Base-by-base conservation (phyloP, 1,140 invertebrate species). In the Babylonia areolata region DNA sequence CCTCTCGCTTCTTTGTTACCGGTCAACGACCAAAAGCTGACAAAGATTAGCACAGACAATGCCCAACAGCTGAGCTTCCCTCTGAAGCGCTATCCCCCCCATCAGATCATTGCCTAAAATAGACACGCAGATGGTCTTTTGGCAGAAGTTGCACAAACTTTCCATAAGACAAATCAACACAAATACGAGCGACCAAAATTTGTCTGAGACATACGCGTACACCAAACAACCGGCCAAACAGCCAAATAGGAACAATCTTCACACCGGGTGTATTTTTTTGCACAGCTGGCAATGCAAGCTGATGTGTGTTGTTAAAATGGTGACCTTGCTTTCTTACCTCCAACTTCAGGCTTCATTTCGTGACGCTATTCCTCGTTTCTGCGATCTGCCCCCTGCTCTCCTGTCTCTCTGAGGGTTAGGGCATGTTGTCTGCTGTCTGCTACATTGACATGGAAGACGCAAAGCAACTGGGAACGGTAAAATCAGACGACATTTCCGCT, bases 301-400 rank as follows among this genome's bases (percentile, higher is more conserved):
- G 71, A 31, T 73, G 28, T 64, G 58, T 64, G 31, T 77, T 77
- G 75, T 77, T 40, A 77, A 77, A 77, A 77, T 77, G 75, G 75
- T 77, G 75, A 77, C 75, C 75, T 77, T 77, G 75, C 75, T 77
- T 77, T 77, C 75, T 77, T 77, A 77, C 75, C 75, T 77, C 75
- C 75, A 77, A 77, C 75, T 77, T 77, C 75, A 40, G 75, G 75
- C 75, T 77, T 77, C 75, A 77, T 77, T 77, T 77, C 75, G 75
- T 28, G 75, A 37, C 9, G 37, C 17, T 35, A 20, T 77, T 77
- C 75, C 37, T 40, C 37, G 28, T 77, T 40, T 40, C 75, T 42
- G 75, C 75, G 17, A 17, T 77, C 75, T 77, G 75, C 75, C 39
- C 35, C 3, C 35, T 23, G 9, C 75, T 77, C 35, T 28, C 35